Evolutionary conservation across 2,797 vertebrate species (phyloP), one percentile per base, ranked within the genome.

Genomic region (Mormyrus hasselquistii): DNA sequence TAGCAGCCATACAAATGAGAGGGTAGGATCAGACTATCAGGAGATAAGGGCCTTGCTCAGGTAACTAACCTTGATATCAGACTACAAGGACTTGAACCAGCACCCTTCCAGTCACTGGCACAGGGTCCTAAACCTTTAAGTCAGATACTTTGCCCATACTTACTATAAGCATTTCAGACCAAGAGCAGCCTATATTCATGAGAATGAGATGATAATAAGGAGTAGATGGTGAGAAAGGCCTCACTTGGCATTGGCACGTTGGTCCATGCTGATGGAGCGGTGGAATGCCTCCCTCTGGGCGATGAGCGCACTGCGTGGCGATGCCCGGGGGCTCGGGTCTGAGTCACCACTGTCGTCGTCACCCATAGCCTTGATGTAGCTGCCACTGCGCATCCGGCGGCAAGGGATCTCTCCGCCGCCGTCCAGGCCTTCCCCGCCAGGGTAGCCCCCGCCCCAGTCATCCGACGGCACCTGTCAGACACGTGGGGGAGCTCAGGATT

Each of bases 331-430:
- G 92, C 98, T 99, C 94, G 96, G 94, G 1, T 99, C 98, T 0
- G 98, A 99, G 95, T 99, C 98, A 0, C 92, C 97, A 0, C 98
- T 99, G 94, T 99, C 99, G 50, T 99, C 98, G 0, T 99, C 99
- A 0, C 98, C 99, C 99, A 99, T 99, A 94, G 99, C 99, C 96
- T 99, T 99, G 94, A 99, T 99, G 95, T 99, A 99, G 96, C 99
- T 99, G 94, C 98, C 98, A 2, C 98, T 99, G 90, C 98, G 97
- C 99, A 99, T 99, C 89, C 99, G 96, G 29, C 99, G 96, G 93
- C 98, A 99, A 0, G 98, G 98, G 88, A 99, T 99, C 96, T 99
- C 98, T 14, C 98, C 98, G 0, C 96, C 97, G 0, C 91, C 89
- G 85, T 96, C 95, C 0, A 89, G 55, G 62, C 95, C 94, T 44